These are phyloP conservation scores for Baronia brevicornis DNA, from an alignment of 2,888 invertebrate genomes.

Conservation along the genomic window DNA sequence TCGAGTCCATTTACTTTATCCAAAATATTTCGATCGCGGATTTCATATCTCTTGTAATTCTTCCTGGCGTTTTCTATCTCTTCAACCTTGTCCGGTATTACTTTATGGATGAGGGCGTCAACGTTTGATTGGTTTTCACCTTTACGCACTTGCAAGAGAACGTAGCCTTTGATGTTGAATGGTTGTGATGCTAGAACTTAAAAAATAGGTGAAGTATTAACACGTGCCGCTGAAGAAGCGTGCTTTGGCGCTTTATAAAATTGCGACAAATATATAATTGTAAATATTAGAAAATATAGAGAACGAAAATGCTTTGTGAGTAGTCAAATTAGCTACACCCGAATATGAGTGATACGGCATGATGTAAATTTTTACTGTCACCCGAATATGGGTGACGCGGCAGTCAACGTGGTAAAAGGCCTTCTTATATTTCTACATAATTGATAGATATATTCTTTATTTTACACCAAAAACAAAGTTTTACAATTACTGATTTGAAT, in stretches of 20 bases:
- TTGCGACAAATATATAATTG: background rate
- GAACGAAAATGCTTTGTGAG: background rate
- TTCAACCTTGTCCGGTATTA: conserved; percentile 16
- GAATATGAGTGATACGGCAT: no score
- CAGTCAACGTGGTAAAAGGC: no score
- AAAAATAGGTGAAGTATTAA: no score
- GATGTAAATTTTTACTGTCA: no score
- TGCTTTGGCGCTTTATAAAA: background rate
- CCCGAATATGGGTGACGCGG: no score
- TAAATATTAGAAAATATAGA: background rate
- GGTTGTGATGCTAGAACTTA: no score
- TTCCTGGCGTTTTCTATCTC: conserved; percentile 16
- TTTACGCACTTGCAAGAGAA: conserved; percentile 26
- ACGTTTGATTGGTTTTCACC: conserved; percentile 26
- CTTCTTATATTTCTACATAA: no score
- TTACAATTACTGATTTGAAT: no score
- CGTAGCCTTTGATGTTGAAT: conserved; percentile 17
- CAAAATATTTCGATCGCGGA: conserved; percentile 5
- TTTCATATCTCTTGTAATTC: conserved; percentile 17
- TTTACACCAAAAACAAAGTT: no score
- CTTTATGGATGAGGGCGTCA: conserved; percentile 28
- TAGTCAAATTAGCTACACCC: background rate
- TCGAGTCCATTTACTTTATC: conserved; percentile 15
- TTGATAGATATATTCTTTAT: no score
- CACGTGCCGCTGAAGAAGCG: no score